phyloP scores from a whole-genome alignment of 2,797 vertebrate genomes.

The Anolis apletophallus region DNA sequence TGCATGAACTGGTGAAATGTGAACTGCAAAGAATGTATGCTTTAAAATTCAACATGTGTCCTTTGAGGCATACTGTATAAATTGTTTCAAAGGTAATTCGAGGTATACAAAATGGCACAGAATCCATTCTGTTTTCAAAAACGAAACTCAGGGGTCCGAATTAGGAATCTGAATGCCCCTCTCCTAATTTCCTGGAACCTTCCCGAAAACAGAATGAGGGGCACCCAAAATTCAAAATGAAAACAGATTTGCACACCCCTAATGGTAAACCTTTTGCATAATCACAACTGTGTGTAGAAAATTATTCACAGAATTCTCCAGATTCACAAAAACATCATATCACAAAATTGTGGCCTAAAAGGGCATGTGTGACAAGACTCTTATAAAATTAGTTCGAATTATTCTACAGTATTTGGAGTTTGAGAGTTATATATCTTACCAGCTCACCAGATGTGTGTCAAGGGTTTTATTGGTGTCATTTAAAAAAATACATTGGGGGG shows the following conservation, averaged over 20 bases:
- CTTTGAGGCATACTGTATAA: neutral
- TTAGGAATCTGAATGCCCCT: too few species aligned
- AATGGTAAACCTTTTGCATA: neutral
- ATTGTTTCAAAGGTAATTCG: neutral
- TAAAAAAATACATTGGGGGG: neutral
- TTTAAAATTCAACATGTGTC: neutral
- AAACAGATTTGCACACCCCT: too few species aligned
- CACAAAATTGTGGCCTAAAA: neutral
- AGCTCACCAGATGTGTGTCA: neutral
- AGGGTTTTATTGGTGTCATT: neutral
- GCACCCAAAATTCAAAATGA: too few species aligned
- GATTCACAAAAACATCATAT: neutral
- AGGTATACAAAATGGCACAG: too few species aligned
- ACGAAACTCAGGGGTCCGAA: too few species aligned
- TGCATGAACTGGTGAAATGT: neutral
- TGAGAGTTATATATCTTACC: neutral
- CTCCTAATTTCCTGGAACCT: too few species aligned
- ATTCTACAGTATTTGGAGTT: neutral
- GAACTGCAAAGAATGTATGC: neutral
- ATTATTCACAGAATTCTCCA: neutral
- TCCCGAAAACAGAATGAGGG: too few species aligned
- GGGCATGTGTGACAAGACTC: neutral
- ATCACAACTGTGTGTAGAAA: neutral
- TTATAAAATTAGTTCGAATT: neutral
- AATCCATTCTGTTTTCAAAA: too few species aligned